These are phyloP conservation scores for Xiphydria camelus DNA, from an alignment of 2,888 invertebrate species.

Conservation along the genomic window DNA sequence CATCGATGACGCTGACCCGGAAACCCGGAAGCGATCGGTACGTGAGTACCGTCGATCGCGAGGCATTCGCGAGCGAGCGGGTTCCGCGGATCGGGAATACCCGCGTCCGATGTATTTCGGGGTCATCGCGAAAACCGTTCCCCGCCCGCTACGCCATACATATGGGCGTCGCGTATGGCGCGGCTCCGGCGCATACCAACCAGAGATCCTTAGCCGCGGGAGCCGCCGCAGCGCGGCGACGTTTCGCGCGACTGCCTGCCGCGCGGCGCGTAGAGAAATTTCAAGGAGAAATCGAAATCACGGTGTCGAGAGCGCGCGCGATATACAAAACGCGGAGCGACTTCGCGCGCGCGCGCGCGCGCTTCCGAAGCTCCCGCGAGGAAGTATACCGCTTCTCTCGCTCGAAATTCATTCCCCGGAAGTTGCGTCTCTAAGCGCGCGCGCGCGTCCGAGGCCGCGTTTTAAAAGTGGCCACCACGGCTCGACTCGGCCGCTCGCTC, in stretches of 20 bases:
- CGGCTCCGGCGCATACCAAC: constrained; percentile 35
- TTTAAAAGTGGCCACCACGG: not conserved
- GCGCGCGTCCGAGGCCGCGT: not conserved
- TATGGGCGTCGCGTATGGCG: constrained; percentile 7
- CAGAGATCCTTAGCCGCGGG: constrained; percentile 32
- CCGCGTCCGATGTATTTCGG: constrained; percentile 1
- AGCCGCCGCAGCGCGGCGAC: constrained; percentile 22
- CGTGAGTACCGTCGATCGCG: no score
- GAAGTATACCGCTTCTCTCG: no score
- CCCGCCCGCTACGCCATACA: no score
- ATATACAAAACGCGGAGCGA: constrained; percentile 3
- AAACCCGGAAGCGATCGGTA: no score
- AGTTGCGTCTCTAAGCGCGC: no score
- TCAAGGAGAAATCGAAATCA: constrained; percentile 42
- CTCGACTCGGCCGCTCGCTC: constrained; percentile 1
- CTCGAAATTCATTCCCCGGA: no score
- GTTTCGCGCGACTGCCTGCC: not conserved
- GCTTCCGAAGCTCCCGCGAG: not conserved
- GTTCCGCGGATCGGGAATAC: not conserved
- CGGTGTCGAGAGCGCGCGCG: constrained; percentile 20
- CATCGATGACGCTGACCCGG: no score
- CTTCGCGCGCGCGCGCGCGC: not conserved
- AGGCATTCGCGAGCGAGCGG: no score
- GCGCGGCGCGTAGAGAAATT: constrained; percentile 13
- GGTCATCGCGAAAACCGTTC: constrained; percentile 3